phyloP scores from a whole-genome alignment of 2,888 invertebrate genomes.

The Argyra leucocephala region DNA sequence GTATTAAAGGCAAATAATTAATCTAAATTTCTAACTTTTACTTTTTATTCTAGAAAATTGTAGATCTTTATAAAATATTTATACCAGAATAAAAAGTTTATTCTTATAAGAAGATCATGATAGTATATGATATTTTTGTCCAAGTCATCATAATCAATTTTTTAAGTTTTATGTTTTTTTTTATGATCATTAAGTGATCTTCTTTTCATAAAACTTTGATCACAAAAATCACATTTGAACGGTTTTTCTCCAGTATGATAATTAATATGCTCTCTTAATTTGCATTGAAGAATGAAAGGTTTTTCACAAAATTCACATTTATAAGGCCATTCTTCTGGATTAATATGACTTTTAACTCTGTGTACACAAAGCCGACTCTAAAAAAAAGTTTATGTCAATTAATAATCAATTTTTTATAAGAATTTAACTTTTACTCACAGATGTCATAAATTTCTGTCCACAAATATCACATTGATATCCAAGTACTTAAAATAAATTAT shows the following conservation, averaged over 20 bases:
- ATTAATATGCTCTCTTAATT: neutral
- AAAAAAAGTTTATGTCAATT: neutral
- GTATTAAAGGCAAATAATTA: too few species aligned
- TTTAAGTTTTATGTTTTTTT: neutral
- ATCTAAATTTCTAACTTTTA: too few species aligned
- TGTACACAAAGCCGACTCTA: neutral
- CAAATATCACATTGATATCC: neutral
- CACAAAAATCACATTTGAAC: neutral
- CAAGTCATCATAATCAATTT: too few species aligned
- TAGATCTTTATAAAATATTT: too few species aligned
- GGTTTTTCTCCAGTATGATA: neutral
- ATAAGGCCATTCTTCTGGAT: neutral
- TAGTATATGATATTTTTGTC: too few species aligned
- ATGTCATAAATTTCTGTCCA: neutral
- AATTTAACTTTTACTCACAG: neutral
- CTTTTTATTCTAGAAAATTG: too few species aligned
- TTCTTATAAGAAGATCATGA: too few species aligned
- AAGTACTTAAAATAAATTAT: neutral
- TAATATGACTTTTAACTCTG: neutral
- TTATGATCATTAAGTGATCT: neutral
- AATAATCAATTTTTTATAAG: neutral
- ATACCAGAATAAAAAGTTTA: too few species aligned
- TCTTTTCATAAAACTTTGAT: neutral
- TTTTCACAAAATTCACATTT: conserved; percentile 2
- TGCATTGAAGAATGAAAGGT: neutral